Evolutionary conservation across 1,140 invertebrate species (phyloP).

Genomic region (Metopolophium dirhodum): DNA sequence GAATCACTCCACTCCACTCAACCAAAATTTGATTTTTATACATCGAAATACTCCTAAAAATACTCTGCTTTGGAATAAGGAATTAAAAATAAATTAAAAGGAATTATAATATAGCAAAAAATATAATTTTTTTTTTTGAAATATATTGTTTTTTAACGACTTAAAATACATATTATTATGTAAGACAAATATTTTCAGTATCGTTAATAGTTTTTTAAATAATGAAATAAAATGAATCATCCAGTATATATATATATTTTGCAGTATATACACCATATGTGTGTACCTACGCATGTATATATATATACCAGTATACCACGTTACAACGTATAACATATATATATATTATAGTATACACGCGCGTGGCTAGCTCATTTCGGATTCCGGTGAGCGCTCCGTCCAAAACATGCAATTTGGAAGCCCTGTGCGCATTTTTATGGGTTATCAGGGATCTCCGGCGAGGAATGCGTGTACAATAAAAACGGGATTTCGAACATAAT

Average conservation of each 20-base stretch:
- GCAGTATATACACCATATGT: neutral
- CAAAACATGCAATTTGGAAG: conserved; percentile 49
- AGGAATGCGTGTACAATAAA: conserved; percentile 37
- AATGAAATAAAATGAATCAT: neutral
- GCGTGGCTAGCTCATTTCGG: conserved; percentile 26
- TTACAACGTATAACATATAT: neutral
- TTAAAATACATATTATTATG: neutral
- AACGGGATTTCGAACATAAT: conserved; percentile 44
- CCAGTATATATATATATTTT: too few species aligned
- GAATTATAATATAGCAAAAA: too few species aligned
- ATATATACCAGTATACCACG: too few species aligned
- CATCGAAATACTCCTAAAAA: neutral
- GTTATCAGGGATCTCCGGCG: conserved; percentile 34
- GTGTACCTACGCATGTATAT: too few species aligned
- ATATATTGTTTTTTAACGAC: neutral
- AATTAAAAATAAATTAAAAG: neutral
- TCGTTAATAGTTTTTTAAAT: neutral
- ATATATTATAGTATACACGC: neutral
- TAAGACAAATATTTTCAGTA: neutral
- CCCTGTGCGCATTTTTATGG: conserved; percentile 50
- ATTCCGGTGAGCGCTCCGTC: conserved; percentile 48
- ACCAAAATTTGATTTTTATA: neutral
- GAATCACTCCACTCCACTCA: too few species aligned
- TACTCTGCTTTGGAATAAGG: neutral
- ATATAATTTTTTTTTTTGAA: neutral